Base-by-base conservation (phyloP, 2,888 invertebrate genomes). In the Portevinia maculata region DNA sequence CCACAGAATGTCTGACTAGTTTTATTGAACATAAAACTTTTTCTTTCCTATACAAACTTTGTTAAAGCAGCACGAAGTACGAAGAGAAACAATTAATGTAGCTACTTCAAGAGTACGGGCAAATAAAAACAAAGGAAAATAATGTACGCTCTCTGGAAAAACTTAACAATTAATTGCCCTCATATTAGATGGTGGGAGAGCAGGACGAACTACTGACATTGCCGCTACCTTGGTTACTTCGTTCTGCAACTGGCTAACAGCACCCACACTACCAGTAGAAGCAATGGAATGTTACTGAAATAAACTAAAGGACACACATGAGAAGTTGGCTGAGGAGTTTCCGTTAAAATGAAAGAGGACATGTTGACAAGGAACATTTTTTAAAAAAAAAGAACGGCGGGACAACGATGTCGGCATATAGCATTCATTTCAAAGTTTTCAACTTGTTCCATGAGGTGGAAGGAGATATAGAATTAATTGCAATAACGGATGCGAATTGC, bases 401-500 rank as follows among this genome's bases (percentile, higher is more conserved):
- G 24, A 17, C 59, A 37, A 17, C 41, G 13, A 52, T 46, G 39
- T 53, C 76, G 19, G n/a, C 52, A 13, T 57, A 15, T 9, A 41
- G 41, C 9, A 15, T 19, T 24, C 30, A 11, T 19, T n/a, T 3
- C 39, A 21, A 17, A 19, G 57, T 81, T 75, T 81, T 50, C 71
- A 64, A 71, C 76, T 71, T 65, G 62, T 37, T 65, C 60, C 73
- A 59, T 44, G 44, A 67, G 62, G 67, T 55, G 78, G 67, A 83
- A 73, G 78, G 67, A 59, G 60, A 67, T 73, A n/a, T n/a, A 67
- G 67, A 83, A 83, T 76, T 83, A 83, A 83, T 83, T 83, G 83
- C 83, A 83, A 83, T 83, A 83, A 83, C 83, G 83, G 71, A 83
- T 78, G 83, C 73, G 78, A 83, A 83, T 71, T 78, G 83, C 83